Percentiles rank a stretch among this genome's conserved stretches.
These are phyloP conservation scores for Nycticryphes semicollaris DNA, from an alignment of 2,113 vertebrate genomes.

Conservation along the genomic window DNA sequence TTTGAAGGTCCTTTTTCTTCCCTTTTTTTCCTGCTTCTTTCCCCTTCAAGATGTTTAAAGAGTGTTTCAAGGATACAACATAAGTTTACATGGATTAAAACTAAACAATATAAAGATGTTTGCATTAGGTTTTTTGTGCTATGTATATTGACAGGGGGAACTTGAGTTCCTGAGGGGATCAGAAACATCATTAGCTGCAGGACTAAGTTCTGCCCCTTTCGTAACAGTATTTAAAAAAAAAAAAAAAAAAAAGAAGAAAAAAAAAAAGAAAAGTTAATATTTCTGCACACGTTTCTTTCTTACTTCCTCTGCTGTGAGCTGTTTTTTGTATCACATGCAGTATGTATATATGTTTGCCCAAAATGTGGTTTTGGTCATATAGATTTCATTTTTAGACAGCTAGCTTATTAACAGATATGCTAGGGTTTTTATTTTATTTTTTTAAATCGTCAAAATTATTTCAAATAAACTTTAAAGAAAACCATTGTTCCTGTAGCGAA, in stretches of 20 bases:
- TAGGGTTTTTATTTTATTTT: conserved; percentile 71
- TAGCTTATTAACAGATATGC: conserved; percentile 63
- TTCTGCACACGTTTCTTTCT: conserved; percentile 56
- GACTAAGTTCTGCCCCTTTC: conserved; percentile 60
- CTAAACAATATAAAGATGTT: conserved; percentile 65
- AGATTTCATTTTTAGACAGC: conserved; percentile 58
- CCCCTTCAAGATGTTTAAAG: conserved; percentile 67
- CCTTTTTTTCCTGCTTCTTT: conserved; percentile 69
- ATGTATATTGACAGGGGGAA: conserved; percentile 46
- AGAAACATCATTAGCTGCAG: conserved; percentile 51
- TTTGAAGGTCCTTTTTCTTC: conserved; percentile 64
- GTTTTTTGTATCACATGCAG: conserved; percentile 61
- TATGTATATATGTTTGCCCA: conserved; percentile 64
- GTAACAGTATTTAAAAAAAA: conserved; percentile 46
- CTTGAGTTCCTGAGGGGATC: conserved; percentile 65
- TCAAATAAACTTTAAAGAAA: conserved; percentile 40
- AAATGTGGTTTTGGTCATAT: conserved; percentile 53
- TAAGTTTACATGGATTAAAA: conserved; percentile 75
- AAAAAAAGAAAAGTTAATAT: conserved; percentile 9
- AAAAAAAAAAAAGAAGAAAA: neutral
- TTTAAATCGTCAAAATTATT: conserved; percentile 64
- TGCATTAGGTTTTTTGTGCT: conserved; percentile 66
- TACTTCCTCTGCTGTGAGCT: conserved; percentile 56
- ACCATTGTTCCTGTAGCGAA: conserved; percentile 41
- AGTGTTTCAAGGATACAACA: conserved; percentile 64